Base-by-base conservation (phyloP, 2,113 vertebrate genomes). In the Tapirus terrestris region DNA sequence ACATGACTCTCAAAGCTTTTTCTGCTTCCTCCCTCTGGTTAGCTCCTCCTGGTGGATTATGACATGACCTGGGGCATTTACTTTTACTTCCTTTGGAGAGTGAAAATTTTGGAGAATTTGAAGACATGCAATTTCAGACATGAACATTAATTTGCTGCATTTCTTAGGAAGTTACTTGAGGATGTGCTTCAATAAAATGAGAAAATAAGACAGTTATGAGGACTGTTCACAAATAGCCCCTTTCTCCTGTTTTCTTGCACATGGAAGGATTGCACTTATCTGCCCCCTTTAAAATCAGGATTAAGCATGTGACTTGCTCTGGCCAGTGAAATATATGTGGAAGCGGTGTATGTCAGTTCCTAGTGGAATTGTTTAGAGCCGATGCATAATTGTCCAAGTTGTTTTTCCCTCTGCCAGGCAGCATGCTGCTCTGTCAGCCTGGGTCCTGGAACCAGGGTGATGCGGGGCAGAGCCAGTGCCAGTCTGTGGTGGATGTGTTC, bases 381-480 rank as follows among this genome's bases (percentile, higher is more conserved):
- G 20, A 25, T 33, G 23, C 31, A 39, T 36, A 31, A 20, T 67
- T 48, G 11, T 61, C 80, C 36, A 33, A 25, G 39, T 29, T 89
- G 33, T 65, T 23, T 20, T 76, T 76, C 33, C 31, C 60, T 67
- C 17, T 45, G 29, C 1, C 14, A 79, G 29, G 14, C 9, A 67
- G 36, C 48, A 36, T 4, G 20, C n/a, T 61, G 23, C 36, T 60
- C 25, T 48, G 36, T 53, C 48, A 43, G 84, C 25, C 14, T 76
- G 68, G 20, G 43, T 83, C 31, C 80, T 76, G n/a, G 61, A 39
- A 29, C 0, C 0, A 43, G 12, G 16, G 43, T 11, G 5, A 82
- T 31, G 1, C 0, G 2, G 17, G 56, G 25, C 45, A 27, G 67
- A 73, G 65, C 17, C 6, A 29, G 27, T 0, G 3, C 2, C 33